Evolutionary conservation across 2,888 invertebrate species (phyloP).

Genomic region (Agrotis segetum): DNA sequence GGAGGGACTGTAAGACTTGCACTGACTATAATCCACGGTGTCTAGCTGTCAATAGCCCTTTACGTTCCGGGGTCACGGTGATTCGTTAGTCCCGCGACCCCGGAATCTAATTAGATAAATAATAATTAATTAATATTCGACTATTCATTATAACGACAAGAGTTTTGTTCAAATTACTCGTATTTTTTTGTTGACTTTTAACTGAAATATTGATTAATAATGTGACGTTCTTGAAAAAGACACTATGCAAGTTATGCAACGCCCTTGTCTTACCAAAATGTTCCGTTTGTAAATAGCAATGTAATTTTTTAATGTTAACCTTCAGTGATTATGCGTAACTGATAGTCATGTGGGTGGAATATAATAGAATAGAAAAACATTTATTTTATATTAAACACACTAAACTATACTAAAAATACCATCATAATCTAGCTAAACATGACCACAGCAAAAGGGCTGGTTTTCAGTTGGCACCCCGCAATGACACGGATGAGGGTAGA

Average conservation of each 20-base stretch:
- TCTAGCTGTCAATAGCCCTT: too few species aligned
- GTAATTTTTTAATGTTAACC: constrained; percentile 34
- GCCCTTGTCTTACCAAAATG: constrained; percentile 26
- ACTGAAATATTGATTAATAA: constrained; percentile 57
- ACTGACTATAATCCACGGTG: too few species aligned
- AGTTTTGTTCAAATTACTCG: constrained; percentile 27
- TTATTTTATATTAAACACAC: too few species aligned
- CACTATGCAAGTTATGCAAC: constrained; percentile 31
- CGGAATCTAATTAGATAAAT: constrained; percentile 41
- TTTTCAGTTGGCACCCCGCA: too few species aligned
- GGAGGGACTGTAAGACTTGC: too few species aligned
- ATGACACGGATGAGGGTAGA: too few species aligned
- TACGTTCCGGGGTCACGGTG: too few species aligned
- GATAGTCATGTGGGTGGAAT: constrained; percentile 1
- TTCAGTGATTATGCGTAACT: constrained; percentile 30
- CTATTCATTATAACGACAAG: constrained; percentile 35
- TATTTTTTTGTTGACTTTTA: constrained; percentile 47
- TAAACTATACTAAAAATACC: too few species aligned
- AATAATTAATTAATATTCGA: constrained; percentile 40
- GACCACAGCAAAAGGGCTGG: too few species aligned
- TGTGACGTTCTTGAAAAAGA: constrained; percentile 39
- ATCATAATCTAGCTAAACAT: too few species aligned
- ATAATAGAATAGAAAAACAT: too few species aligned
- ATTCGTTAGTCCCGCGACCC: too few species aligned
- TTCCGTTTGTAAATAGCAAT: constrained; percentile 37